These are phyloP conservation scores for Porites evermanni DNA, from an alignment of 92 coral and sea anemone species.

Conservation along the genomic window DNA sequence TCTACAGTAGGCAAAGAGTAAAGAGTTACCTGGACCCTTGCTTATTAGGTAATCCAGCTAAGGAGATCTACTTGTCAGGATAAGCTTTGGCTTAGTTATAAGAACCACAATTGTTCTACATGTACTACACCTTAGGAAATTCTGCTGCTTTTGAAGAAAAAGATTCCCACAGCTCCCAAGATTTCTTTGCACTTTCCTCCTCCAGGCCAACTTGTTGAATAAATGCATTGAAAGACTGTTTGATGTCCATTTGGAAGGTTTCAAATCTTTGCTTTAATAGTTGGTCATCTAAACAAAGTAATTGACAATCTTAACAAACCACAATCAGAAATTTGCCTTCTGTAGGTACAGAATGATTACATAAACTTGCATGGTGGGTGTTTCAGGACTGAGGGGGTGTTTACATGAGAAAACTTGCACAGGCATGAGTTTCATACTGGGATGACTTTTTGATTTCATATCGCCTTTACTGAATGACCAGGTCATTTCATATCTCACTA, in stretches of 20 bases:
- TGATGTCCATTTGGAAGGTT: slow-evolving; percentile 31
- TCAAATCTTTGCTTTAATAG: background rate
- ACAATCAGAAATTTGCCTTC: background rate
- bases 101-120: background rate
- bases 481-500: too few relatives aligned
- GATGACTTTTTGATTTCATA: too few relatives aligned
- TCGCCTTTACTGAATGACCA: too few relatives aligned
- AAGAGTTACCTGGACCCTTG: too few relatives aligned
- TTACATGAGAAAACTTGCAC: too few relatives aligned
- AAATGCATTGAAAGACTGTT: slow-evolving; percentile 21
- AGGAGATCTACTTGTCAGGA: background rate
- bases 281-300: slow-evolving; percentile 20
- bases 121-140: slow-evolving; percentile 19
- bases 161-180: slow-evolving; percentile 41
- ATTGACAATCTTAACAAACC: background rate
- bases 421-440: too few relatives aligned
- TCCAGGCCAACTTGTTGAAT: slow-evolving; percentile 35
- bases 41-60: too few relatives aligned
- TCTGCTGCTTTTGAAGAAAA: slow-evolving; percentile 17
- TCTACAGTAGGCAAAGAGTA: too few relatives aligned
- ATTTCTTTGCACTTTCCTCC: slow-evolving; percentile 16
- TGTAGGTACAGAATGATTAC: too few relatives aligned
- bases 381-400: too few relatives aligned
- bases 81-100: background rate
- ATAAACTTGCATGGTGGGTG: too few relatives aligned